Conservation (phyloP, 2,797 vertebrate species). For the Petrocephalus schoutedeni region DNA sequence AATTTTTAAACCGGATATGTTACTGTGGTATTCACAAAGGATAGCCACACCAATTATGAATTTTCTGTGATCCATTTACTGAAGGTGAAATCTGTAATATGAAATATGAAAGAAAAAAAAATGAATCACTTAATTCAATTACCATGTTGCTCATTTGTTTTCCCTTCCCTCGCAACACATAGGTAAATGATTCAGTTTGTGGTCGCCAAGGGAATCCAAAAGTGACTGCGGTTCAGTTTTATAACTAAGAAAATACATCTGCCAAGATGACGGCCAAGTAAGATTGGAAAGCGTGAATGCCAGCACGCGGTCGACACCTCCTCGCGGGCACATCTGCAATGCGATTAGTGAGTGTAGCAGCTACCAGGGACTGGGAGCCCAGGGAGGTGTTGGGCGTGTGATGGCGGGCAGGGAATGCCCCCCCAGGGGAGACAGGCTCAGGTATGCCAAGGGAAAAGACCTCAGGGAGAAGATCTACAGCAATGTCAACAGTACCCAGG, state of each 20-base stretch:
- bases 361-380: not conserved
- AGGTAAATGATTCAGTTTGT: not conserved
- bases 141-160: not conserved
- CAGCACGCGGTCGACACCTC: not conserved
- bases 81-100: not conserved
- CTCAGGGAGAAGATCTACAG: conserved; percentile 4
- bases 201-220: not conserved
- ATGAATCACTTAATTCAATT: not conserved
- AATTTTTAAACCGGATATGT: not conserved
- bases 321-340: not conserved
- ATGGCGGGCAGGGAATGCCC: not conserved
- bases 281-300: not conserved
- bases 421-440: not conserved
- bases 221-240: not conserved
- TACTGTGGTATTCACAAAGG: not conserved
- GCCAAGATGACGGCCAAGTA: not conserved
- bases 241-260: not conserved
- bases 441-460: not conserved
- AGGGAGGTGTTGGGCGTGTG: not conserved
- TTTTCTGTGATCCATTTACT: not conserved
- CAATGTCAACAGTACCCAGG: conserved; percentile 9
- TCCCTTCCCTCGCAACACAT: not conserved
- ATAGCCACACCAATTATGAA: not conserved
- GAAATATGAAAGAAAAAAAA: not conserved
- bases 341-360: not conserved